Evolutionary conservation across 1,140 invertebrate species (phyloP).

Genomic region (Coenobita brevimanus): DNA sequence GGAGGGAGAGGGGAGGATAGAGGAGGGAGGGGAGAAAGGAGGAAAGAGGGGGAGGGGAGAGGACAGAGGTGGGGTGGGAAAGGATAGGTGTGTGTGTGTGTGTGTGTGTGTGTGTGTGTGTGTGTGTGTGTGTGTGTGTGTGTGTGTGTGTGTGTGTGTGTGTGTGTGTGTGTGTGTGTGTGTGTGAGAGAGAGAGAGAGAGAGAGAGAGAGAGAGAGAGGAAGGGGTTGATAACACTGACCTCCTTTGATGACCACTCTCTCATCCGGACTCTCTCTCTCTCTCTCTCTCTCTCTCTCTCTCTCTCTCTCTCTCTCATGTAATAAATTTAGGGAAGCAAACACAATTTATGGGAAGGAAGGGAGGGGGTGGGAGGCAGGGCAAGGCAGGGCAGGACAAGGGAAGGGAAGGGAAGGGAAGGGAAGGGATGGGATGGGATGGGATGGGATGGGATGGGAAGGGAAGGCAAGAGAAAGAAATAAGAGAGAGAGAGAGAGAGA

Average conservation of each 20-base stretch:
- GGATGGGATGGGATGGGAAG: too few relatives aligned
- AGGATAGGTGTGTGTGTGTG: not conserved
- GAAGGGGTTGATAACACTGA: not conserved
- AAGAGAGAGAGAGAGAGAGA: not conserved
- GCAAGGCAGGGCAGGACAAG: not conserved
- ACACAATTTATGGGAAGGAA: not conserved
- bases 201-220: not conserved
- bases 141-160: constrained; percentile 11
- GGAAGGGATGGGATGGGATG: too few relatives aligned
- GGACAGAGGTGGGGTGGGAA: too few relatives aligned
- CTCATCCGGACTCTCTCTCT: too few relatives aligned
- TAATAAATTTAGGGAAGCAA: too few relatives aligned
- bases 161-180: constrained; percentile 7
- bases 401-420: too few relatives aligned
- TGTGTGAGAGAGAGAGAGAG: not conserved
- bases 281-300: too few relatives aligned
- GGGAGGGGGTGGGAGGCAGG: not conserved
- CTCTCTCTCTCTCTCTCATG: not conserved
- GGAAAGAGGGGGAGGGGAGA: not conserved
- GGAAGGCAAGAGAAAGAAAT: too few relatives aligned
- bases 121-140: not conserved
- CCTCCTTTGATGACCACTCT: not conserved
- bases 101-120: not conserved
- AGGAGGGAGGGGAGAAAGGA: not conserved
- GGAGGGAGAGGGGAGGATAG: not conserved